Evolutionary conservation across 1,140 invertebrate species (phyloP).

Genomic region (Popillia japonica): DNA sequence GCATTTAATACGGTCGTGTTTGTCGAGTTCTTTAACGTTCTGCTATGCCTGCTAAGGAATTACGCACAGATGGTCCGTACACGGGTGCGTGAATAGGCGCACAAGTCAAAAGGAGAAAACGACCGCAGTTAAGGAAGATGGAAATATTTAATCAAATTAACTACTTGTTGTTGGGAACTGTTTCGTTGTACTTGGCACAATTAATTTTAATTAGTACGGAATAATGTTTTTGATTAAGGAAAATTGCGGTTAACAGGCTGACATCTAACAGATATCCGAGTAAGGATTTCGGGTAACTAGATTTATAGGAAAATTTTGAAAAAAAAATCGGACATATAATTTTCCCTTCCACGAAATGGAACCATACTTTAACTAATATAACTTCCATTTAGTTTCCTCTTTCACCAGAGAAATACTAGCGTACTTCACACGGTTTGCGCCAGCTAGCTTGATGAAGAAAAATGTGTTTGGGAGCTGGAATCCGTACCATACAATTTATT

Average conservation of each 20-base stretch:
- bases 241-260: neutral
- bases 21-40: neutral
- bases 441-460: too few species aligned
- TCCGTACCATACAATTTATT: too few species aligned
- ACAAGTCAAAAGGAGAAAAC: neutral
- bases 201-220: neutral
- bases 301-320: too few species aligned
- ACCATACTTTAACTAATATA: too few species aligned
- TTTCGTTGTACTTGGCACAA: neutral
- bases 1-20: neutral
- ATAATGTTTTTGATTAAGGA: conserved; percentile 19
- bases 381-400: too few species aligned
- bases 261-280: neutral
- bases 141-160: conserved; percentile 3
- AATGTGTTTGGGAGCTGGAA: too few species aligned
- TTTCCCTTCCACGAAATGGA: too few species aligned
- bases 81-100: neutral
- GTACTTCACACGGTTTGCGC: too few species aligned
- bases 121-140: neutral
- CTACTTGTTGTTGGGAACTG: neutral
- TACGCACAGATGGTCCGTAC: neutral
- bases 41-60: neutral
- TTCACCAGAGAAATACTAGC: too few species aligned
- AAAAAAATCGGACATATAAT: too few species aligned
- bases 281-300: neutral